phyloP scores from a whole-genome alignment of 2,797 vertebrate species.

The Pantherophis vulpinus region DNA sequence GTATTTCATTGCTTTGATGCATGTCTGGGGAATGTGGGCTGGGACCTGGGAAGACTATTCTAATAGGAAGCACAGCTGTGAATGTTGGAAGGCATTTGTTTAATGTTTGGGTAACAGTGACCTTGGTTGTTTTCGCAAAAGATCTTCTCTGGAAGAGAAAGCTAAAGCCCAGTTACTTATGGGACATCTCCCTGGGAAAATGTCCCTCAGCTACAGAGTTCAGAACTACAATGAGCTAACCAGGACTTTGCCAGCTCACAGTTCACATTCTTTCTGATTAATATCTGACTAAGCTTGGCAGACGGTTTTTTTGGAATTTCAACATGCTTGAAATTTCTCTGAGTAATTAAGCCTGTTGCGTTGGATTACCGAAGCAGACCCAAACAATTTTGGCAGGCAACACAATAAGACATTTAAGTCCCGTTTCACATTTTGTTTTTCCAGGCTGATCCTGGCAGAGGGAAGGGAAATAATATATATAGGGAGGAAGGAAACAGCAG shows the following conservation, averaged over 20 bases:
- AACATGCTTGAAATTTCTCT: conserved; percentile 28
- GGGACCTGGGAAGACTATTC: background rate
- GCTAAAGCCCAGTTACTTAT: background rate
- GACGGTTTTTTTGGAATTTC: conserved; percentile 18
- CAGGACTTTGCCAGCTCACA: background rate
- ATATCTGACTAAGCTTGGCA: background rate
- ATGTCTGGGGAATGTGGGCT: background rate
- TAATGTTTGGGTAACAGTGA: background rate
- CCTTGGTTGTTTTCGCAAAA: background rate
- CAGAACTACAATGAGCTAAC: background rate
- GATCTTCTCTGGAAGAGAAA: background rate
- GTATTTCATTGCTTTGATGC: background rate
- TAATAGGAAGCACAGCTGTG: background rate
- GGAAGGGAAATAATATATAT: background rate
- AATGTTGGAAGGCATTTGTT: background rate
- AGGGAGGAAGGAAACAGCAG: no score
- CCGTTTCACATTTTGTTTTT: background rate
- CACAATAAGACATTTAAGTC: background rate
- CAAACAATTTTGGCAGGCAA: background rate
- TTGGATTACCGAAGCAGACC: background rate
- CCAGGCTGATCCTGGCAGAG: background rate
- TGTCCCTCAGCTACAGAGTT: no score
- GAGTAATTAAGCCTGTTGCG: background rate
- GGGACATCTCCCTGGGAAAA: no score
- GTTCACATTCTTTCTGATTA: background rate